phyloP scores from a whole-genome alignment of 2,113 vertebrate genomes.

The Cynocephalus volans region DNA sequence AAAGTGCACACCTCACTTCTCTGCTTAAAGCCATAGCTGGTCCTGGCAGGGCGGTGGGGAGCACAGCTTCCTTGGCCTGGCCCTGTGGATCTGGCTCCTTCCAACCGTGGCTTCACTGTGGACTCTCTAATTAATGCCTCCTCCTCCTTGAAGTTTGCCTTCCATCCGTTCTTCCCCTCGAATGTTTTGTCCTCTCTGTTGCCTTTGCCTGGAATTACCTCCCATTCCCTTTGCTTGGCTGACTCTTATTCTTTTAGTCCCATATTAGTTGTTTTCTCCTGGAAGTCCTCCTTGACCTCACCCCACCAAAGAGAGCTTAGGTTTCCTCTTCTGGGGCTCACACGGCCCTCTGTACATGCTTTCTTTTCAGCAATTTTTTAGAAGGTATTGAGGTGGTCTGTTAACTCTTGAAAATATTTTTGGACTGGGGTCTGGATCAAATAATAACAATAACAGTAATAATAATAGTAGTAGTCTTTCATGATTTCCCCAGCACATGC shows the following conservation, averaged over 20 bases:
- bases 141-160: background rate
- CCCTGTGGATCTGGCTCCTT: background rate
- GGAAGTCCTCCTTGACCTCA: background rate
- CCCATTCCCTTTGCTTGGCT: background rate
- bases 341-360: background rate
- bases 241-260: background rate
- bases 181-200: background rate
- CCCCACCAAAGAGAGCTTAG: background rate
- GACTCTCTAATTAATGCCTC: background rate
- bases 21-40: background rate
- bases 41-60: background rate
- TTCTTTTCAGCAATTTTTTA: background rate
- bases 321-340: background rate
- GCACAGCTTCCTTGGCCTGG: background rate
- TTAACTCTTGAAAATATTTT: background rate
- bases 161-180: background rate
- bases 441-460: background rate
- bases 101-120: background rate
- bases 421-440: background rate
- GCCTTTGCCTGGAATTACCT: background rate
- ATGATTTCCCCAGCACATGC: background rate
- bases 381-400: background rate
- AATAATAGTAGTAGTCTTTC: too few species aligned
- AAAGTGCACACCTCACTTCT: background rate
- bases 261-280: background rate